Evolutionary conservation across 53 echinoderm and acorn worm genomes (phyloP).

Genomic region (Holothuria leucospilota): DNA sequence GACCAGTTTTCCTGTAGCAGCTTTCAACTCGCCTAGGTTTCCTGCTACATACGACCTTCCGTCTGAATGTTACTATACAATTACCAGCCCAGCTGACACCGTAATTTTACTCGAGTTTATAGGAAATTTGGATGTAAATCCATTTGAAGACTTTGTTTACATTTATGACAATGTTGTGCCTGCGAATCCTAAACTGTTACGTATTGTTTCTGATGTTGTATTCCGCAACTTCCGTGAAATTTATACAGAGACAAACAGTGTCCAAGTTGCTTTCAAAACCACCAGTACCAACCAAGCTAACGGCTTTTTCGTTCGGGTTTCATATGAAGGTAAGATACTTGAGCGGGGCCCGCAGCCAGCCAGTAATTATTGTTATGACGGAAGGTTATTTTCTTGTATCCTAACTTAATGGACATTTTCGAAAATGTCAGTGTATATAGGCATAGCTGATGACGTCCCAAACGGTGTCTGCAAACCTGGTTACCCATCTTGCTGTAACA

Average conservation of each 20-base stretch:
- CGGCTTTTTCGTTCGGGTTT: not conserved
- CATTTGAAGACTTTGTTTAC: conserved; percentile 3
- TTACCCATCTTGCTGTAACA: no score
- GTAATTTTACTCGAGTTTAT: not conserved
- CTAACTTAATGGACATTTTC: no score
- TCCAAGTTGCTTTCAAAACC: not conserved
- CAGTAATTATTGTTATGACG: no score
- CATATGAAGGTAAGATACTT: not conserved
- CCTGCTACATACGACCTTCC: not conserved
- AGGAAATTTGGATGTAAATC: not conserved
- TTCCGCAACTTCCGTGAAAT: not conserved
- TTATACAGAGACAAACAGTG: not conserved
- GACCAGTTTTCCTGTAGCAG: not conserved
- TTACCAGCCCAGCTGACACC: not conserved
- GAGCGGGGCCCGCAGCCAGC: no score
- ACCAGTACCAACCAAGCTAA: not conserved
- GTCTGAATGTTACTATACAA: not conserved
- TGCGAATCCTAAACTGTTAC: not conserved
- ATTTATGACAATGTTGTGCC: not conserved
- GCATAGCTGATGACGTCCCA: no score
- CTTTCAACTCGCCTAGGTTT: not conserved
- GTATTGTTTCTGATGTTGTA: not conserved
- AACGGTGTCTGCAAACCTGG: no score
- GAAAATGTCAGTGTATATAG: no score
- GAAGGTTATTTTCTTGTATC: no score